Conservation (phyloP, 2,888 invertebrate genomes). For the Lamellibrachia satsuma region DNA sequence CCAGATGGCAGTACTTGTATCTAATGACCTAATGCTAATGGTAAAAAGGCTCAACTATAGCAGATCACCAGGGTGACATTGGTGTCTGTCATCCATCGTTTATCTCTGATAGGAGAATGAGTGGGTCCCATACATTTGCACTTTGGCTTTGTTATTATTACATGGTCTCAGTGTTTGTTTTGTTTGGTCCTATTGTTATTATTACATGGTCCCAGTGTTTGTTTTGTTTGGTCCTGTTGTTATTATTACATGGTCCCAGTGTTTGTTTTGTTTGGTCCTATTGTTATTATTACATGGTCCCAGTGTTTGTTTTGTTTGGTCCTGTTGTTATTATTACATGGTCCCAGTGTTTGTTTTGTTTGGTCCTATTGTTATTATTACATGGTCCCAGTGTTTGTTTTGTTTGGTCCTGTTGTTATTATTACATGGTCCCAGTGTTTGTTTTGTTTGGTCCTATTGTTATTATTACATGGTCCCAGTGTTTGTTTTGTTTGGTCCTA, state of each 20-base stretch:
- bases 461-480: not conserved
- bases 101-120: not conserved
- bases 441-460: not conserved
- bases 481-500: not conserved
- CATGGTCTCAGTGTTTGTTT: not conserved
- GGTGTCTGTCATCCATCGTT: not conserved
- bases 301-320: not conserved
- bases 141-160: constrained; percentile 12
- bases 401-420: not conserved
- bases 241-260: not conserved
- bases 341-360: not conserved
- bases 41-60: not conserved
- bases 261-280: not conserved
- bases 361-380: not conserved
- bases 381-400: not conserved
- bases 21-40: constrained; percentile 7
- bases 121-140: not conserved
- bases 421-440: not conserved
- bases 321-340: not conserved
- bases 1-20: not conserved
- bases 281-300: not conserved
- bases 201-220: not conserved
- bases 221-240: not conserved
- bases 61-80: not conserved
- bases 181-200: not conserved